Conservation (phyloP, 2,113 vertebrate species). For the Lipophrys pholis region DNA sequence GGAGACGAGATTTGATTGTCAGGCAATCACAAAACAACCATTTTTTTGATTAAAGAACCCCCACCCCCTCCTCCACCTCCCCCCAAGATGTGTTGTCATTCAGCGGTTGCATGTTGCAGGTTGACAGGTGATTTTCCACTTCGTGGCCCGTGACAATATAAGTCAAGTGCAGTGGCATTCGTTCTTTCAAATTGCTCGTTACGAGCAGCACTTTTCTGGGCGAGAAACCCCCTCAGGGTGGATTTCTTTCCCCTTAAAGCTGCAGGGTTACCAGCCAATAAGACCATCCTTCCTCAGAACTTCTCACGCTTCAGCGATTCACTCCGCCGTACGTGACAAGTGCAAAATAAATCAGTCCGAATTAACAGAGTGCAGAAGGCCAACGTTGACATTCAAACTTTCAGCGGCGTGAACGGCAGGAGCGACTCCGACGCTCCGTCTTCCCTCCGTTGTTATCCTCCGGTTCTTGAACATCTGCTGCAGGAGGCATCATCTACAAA, state of each 20-base stretch:
- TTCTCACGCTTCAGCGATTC: too few relatives aligned
- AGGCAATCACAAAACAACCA: constrained; percentile 19
- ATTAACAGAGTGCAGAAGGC: too few relatives aligned
- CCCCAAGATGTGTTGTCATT: neutral
- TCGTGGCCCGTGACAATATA: neutral
- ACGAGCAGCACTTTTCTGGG: constrained; percentile 1
- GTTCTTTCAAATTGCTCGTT: constrained; percentile 9
- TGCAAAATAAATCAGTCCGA: too few relatives aligned
- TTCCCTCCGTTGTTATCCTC: neutral
- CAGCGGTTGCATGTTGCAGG: too few relatives aligned
- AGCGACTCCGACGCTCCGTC: constrained; percentile 43
- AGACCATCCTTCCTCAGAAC: too few relatives aligned
- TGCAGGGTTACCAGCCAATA: neutral
- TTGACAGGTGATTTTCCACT: constrained; percentile 35
- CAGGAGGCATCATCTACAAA: constrained; percentile 3
- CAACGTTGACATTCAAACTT: neutral
- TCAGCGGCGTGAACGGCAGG: constrained; percentile 12
- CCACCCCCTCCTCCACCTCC: too few relatives aligned
- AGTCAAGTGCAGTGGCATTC: constrained; percentile 1
- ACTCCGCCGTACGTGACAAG: too few relatives aligned
- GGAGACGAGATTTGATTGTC: constrained; percentile 34
- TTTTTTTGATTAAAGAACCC: constrained; percentile 12
- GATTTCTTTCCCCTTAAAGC: constrained; percentile 31
- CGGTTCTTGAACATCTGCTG: constrained; percentile 52
- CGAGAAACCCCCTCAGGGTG: constrained; percentile 26